These are phyloP conservation scores for Neotoxoptera formosana DNA, from an alignment of 1,140 invertebrate genomes.

Conservation along the genomic window DNA sequence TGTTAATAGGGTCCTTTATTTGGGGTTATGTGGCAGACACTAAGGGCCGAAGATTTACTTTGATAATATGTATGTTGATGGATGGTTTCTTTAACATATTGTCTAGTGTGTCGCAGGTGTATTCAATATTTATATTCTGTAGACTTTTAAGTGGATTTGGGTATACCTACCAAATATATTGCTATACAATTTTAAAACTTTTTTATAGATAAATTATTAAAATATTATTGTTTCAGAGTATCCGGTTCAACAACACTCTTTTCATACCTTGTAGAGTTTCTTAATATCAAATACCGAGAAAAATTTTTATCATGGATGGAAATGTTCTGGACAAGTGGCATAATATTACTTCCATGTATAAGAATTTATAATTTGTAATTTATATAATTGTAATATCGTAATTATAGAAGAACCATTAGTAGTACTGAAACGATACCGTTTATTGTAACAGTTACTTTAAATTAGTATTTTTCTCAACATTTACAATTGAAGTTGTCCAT, in stretches of 20 bases:
- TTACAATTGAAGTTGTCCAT: neutral
- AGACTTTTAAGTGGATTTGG: conserved; percentile 90
- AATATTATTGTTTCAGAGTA: neutral
- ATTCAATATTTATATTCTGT: conserved; percentile 86
- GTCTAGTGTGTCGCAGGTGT: conserved; percentile 86
- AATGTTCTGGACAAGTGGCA: conserved; percentile 50
- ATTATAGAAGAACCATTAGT: neutral
- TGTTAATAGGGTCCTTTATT: conserved; percentile 91
- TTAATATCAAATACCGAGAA: conserved; percentile 27
- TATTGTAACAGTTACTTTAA: neutral
- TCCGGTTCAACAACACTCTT: conserved; percentile 6
- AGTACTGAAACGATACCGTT: neutral
- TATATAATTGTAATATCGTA: neutral
- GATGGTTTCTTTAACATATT: conserved; percentile 87
- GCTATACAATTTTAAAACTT: neutral
- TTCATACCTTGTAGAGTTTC: conserved; percentile 35
- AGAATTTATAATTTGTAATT: neutral
- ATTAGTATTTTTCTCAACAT: neutral
- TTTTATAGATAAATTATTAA: neutral
- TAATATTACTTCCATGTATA: conserved; percentile 43
- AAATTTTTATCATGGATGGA: conserved; percentile 49
- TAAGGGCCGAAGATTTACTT: conserved; percentile 81
- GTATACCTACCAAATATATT: conserved; percentile 65
- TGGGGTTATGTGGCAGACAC: conserved; percentile 91
- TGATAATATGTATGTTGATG: conserved; percentile 87